A percentile compares a stretch with the other conserved stretches of the same genome.
phyloP scores from a whole-genome alignment of 2,888 invertebrate species.

The Helleia helle region DNA sequence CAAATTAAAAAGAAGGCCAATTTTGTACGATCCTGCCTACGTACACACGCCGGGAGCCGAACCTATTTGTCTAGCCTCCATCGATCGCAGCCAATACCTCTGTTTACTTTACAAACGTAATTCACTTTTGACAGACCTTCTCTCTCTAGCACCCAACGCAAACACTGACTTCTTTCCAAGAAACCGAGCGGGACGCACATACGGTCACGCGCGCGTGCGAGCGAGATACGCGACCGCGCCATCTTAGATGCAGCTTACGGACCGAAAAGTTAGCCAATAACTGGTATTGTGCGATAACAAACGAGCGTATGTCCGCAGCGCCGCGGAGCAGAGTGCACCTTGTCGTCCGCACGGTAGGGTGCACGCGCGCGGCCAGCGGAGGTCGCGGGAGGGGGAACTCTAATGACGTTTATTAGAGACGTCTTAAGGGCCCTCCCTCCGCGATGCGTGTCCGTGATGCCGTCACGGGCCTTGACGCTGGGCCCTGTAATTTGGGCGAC shows the following conservation, averaged over 20 bases:
- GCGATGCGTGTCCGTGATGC: conserved; percentile 43
- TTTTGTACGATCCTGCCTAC: no score
- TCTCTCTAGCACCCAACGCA: conserved; percentile 41
- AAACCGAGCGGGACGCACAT: conserved; percentile 29
- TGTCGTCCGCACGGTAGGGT: conserved; percentile 21
- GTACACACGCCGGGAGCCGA: background rate
- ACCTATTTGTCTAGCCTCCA: conserved; percentile 20
- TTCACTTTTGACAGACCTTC: conserved; percentile 23
- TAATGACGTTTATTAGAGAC: conserved; percentile 46
- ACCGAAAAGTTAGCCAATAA: conserved; percentile 70
- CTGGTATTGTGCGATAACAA: conserved; percentile 30
- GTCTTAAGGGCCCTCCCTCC: conserved; percentile 39
- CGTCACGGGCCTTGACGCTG: no score
- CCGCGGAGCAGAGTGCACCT: conserved; percentile 39
- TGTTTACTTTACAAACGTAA: conserved; percentile 51
- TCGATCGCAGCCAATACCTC: conserved; percentile 45
- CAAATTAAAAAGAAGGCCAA: no score
- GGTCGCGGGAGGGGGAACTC: conserved; percentile 34
- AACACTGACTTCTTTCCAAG: conserved; percentile 65
- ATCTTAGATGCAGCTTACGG: conserved; percentile 69
- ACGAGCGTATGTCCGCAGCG: conserved; percentile 18
- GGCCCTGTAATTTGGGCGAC: conserved; percentile 15
- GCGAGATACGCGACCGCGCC: conserved; percentile 17
- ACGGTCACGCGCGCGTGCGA: background rate
- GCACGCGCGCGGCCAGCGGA: background rate